Conservation (phyloP, 2,797 vertebrate genomes). For the Pachyuromys duprasi region DNA sequence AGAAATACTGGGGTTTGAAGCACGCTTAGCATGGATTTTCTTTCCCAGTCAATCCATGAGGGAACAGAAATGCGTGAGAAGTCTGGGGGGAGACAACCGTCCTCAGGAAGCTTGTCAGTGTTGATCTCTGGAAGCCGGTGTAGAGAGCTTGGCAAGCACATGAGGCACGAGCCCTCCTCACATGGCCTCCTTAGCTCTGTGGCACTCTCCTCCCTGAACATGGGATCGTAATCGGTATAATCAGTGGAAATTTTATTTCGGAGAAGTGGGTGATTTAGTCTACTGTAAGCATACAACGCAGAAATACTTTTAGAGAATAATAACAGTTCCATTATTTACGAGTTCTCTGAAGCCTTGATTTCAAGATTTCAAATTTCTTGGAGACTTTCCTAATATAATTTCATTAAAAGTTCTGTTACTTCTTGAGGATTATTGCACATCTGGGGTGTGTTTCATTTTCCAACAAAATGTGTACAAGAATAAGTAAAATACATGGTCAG, state of each 20-base stretch:
- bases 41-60: not conserved
- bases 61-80: constrained; percentile 58
- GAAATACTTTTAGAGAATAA: constrained; percentile 7
- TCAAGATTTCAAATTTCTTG: not conserved
- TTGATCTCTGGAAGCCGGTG: constrained; percentile 26
- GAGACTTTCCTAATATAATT: not conserved
- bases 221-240: not conserved
- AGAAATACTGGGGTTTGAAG: constrained; percentile 51
- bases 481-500: not conserved
- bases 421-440: not conserved
- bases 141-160: constrained; percentile 28
- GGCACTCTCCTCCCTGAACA: not conserved
- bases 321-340: not conserved
- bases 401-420: constrained; percentile 8
- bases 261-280: constrained; percentile 18
- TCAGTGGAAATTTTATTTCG: not conserved
- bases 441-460: constrained; percentile 18
- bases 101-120: constrained; percentile 67
- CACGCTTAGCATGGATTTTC: constrained; percentile 2
- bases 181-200: not conserved
- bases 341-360: constrained; percentile 6
- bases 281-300: not conserved
- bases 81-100: constrained; percentile 5
- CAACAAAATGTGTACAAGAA: not conserved
- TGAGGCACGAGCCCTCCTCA: not conserved